Percentiles rank a stretch among this genome's conserved stretches.
phyloP scores from a whole-genome alignment of 2,797 vertebrate species.

The Luscinia luscinia region DNA sequence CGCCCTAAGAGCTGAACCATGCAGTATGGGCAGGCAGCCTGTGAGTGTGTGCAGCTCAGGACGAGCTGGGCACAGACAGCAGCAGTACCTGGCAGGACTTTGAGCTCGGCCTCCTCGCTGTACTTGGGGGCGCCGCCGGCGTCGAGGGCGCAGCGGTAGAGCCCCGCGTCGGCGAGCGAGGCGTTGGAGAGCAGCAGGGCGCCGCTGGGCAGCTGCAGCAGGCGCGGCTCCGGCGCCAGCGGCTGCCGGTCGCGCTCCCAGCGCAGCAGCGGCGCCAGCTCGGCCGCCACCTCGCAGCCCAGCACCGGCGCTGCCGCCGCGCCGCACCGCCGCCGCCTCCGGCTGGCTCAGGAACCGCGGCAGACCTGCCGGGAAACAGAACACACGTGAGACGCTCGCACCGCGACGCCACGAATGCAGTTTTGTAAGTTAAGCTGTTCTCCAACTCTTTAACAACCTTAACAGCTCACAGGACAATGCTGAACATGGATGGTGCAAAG shows the following conservation, averaged over 20 bases:
- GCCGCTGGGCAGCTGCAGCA: conserved; percentile 83
- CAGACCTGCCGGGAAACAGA: conserved; percentile 77
- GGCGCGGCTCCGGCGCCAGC: conserved; percentile 75
- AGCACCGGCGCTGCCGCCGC: conserved; percentile 84
- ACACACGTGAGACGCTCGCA: fast-evolving
- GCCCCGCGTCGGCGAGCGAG: conserved; percentile 83
- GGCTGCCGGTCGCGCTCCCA: conserved; percentile 90
- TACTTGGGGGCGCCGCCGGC: conserved; percentile 85
- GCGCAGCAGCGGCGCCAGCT: conserved; percentile 85
- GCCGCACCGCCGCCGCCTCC: conserved; percentile 72
- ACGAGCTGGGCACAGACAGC: too few species aligned
- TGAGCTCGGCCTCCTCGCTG: conserved; percentile 91
- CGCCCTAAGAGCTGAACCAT: too few species aligned
- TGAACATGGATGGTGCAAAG: background rate
- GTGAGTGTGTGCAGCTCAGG: too few species aligned
- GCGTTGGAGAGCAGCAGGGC: conserved; percentile 88
- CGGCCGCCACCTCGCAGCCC: conserved; percentile 87
- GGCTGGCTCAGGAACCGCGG: conserved; percentile 90
- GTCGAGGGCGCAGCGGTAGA: conserved; percentile 91
- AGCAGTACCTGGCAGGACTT: conserved; percentile 84
- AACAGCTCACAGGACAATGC: background rate
- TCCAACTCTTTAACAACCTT: background rate
- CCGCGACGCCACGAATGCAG: too few species aligned
- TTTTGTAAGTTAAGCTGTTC: background rate
- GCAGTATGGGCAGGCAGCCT: too few species aligned